phyloP scores from a whole-genome alignment of 2,113 vertebrate genomes.

The Brienomyrus brachyistius region DNA sequence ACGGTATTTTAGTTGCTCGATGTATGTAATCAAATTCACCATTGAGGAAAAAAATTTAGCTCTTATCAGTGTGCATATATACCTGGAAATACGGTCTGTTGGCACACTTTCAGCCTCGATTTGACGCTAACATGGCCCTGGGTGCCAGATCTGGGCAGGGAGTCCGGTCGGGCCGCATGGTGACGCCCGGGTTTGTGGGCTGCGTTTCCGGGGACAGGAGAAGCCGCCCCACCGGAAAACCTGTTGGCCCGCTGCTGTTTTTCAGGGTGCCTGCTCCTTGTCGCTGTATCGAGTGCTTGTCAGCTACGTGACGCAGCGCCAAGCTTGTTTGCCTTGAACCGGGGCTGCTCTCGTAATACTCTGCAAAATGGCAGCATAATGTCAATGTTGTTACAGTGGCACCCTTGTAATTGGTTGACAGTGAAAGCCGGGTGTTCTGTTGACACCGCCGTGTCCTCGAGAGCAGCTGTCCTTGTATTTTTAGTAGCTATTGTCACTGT shows the following conservation, averaged over 20 bases:
- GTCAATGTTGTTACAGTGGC: constrained; percentile 11
- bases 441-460: background rate
- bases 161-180: background rate
- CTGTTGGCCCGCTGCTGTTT: background rate
- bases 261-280: background rate
- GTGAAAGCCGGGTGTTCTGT: constrained; percentile 11
- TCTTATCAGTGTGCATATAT: background rate
- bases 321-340: background rate
- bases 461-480: constrained; percentile 28
- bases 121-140: background rate
- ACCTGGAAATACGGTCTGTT: background rate
- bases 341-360: background rate
- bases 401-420: constrained; percentile 18
- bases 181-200: background rate
- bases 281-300: background rate
- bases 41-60: background rate
- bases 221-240: background rate
- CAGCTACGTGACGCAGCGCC: background rate
- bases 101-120: background rate
- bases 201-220: background rate
- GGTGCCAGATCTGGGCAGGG: background rate
- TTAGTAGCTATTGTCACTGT: constrained; percentile 22
- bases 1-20: background rate
- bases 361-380: constrained; percentile 4
- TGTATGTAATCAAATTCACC: background rate